A percentile compares a stretch with the other conserved stretches of the same genome.
These are phyloP conservation scores for Agrotis puta DNA, from an alignment of 2,888 invertebrate species.

Conservation along the genomic window DNA sequence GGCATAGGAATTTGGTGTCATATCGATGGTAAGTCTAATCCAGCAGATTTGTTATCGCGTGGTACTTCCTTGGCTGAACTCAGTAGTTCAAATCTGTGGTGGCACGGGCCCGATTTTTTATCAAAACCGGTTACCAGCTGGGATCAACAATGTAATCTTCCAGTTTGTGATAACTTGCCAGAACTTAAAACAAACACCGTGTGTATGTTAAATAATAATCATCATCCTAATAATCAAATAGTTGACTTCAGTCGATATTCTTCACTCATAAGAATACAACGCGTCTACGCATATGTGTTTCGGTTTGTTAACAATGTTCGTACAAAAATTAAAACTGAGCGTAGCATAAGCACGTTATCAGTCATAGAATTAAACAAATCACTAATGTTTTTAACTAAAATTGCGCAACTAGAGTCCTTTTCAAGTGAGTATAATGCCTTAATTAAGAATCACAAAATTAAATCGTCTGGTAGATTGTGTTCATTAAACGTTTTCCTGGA, in stretches of 20 bases:
- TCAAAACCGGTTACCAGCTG: not conserved
- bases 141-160: not conserved
- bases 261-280: no score
- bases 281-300: no score
- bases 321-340: no score
- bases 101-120: not conserved
- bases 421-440: not conserved
- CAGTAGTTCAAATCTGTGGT: not conserved
- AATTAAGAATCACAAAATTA: not conserved
- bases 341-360: not conserved
- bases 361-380: not conserved
- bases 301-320: no score
- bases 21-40: not conserved
- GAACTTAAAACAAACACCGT: not conserved
- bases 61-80: constrained; percentile 1
- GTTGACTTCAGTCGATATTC: no score
- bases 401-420: not conserved
- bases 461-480: no score
- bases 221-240: no score
- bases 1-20: not conserved
- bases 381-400: not conserved
- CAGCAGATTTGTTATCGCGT: not conserved
- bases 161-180: not conserved
- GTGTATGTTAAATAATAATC: not conserved
- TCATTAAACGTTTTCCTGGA: no score